Base-by-base conservation (phyloP, 2,888 invertebrate species). In the Drosophila macrothrix region DNA sequence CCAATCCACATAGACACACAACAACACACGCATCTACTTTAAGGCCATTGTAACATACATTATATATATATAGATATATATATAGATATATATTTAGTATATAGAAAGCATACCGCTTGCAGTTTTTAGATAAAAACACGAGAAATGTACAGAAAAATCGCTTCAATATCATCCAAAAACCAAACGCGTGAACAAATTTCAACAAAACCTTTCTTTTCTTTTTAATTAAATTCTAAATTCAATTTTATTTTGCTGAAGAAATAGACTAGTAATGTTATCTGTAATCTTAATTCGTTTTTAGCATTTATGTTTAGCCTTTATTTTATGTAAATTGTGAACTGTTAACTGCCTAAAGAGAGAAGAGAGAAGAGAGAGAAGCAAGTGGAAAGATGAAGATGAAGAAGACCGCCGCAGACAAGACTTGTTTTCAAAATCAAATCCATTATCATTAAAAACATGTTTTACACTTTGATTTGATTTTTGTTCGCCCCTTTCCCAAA, bases 71-170 rank as follows among this genome's bases (percentile, higher is more conserved):
- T 14, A 29, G 61, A 37, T 65, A 43, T 25, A 46, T 41, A 60
- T 22, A 71, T 25, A 46, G 37, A 60, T 22, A 71, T 43, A 63
- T 14, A 55, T 29, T 37, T 53, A 55, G 28, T 25, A 25, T 25
- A 49, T 12, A 52, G 55, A 58, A 19, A 35, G 58, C 37, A 59
- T 29, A 7, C 22, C 22, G 49, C 33, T 33, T 7, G 33, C 52
- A 61, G 70, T 50, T 71, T 37, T 28, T 69, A 75, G 70, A 25
- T 50, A 67, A 65, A 72, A 28, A 43, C 25, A 41, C 37, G 60
- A 55, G 22, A 53, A 56, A 14, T 77, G 76, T 77, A 77, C 12
- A 77, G 67, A 77, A 54, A 62, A 73, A 73, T 77, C 78, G 78
- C 78, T 78, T 78, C 78, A 70, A 75, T 74, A 74, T 78, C 78